Base-by-base conservation (phyloP, 2,797 vertebrate species). In the Fratercula arctica region DNA sequence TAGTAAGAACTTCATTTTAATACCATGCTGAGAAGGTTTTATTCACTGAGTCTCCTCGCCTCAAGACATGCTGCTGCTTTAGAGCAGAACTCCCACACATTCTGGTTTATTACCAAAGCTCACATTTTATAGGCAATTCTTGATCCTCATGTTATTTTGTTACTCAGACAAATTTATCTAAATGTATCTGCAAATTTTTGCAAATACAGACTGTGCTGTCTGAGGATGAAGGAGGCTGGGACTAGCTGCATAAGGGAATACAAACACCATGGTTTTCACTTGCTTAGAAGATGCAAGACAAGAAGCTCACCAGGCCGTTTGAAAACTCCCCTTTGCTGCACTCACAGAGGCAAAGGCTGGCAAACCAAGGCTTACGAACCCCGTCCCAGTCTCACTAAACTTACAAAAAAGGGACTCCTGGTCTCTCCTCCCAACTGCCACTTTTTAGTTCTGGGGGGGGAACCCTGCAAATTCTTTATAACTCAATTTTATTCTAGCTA, bases 51-150 rank as follows among this genome's bases (percentile, higher is more conserved):
- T 28, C 57, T 93, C 74, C 63, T 86, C 70, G 73, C 69, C 57
- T 73, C 25, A 75, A 94, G 67, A 87, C 79, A 81, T 21, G 46
- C 56, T 92, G 78, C 87, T 91, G 88, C 93, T 76, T 89, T 56
- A 69, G 81, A 89, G 89, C 67, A 88, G 66, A 85, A 84, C 94
- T 96, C 90, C 93, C 83, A 95, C 93, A 87, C 72, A 9, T 66
- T 60, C 79, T 95, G 92, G 76, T 94, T 89, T 91, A 88, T 95
- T 96, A 97, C 88, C 89, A 96, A 93, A 95, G 81, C 81, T 96
- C 85, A 78, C 57, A 94, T 95, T 96, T 95, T 94, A 95, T 35
- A 83, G 88, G 56, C 92, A 96, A 74, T 90, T 89, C 85, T 88
- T 96, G 96, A 96, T 67, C 80, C 72, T 77, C 53, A 4, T 93